Evolutionary conservation across 2,888 invertebrate genomes (phyloP).

Genomic region (Ligdia adustata): DNA sequence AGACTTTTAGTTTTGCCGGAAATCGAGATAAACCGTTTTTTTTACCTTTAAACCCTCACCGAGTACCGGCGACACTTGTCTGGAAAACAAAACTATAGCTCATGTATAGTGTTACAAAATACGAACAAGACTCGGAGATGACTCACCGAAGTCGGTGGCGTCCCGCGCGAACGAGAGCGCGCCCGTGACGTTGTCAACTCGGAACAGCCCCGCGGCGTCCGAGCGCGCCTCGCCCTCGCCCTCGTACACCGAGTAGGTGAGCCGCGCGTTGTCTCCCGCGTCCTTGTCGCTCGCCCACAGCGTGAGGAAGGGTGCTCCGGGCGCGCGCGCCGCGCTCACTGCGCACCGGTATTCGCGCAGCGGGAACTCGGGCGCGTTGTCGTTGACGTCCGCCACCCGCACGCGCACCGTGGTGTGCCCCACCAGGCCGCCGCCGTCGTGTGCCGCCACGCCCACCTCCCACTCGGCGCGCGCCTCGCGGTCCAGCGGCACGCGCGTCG

Average conservation of each 20-base stretch:
- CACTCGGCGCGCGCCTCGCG: constrained; percentile 86
- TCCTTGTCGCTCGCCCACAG: constrained; percentile 89
- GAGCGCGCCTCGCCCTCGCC: constrained; percentile 65
- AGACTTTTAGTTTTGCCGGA: too few relatives aligned
- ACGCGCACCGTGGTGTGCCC: constrained; percentile 91
- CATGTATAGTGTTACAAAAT: too few relatives aligned
- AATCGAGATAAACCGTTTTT: too few relatives aligned
- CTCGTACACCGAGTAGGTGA: constrained; percentile 92
- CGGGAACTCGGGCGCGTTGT: constrained; percentile 91
- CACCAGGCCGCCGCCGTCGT: constrained; percentile 91
- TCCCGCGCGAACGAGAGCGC: constrained; percentile 87
- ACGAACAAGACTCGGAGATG: background rate
- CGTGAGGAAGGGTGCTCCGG: constrained; percentile 63
- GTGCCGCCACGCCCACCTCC: constrained; percentile 90
- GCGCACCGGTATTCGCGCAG: constrained; percentile 91
- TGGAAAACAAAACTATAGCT: too few relatives aligned
- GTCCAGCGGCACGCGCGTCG: constrained; percentile 88
- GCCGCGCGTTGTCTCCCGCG: constrained; percentile 87
- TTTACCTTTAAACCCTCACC: too few relatives aligned
- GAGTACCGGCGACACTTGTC: too few relatives aligned
- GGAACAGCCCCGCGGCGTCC: constrained; percentile 87
- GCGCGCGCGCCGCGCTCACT: constrained; percentile 80
- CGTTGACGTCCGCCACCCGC: constrained; percentile 92
- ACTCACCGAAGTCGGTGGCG: constrained; percentile 78
- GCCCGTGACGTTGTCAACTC: constrained; percentile 90